These are phyloP conservation scores for Epinotia nisella DNA, from an alignment of 2,888 invertebrate genomes.

Conservation along the genomic window DNA sequence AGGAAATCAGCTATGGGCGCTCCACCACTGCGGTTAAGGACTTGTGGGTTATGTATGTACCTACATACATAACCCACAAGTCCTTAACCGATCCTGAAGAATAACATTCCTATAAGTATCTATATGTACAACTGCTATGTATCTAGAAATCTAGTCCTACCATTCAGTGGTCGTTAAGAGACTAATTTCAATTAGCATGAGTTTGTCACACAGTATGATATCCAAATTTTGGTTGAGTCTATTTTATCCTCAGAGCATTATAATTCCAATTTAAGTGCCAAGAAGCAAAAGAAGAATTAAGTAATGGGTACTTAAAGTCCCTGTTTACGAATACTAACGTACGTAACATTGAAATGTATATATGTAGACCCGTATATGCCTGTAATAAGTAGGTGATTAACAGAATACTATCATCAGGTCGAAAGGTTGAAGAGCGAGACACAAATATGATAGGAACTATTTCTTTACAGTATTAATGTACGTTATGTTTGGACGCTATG, in stretches of 20 bases:
- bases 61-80: background rate
- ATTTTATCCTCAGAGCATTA: conserved; percentile 11
- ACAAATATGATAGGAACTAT: conserved; percentile 21
- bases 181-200: background rate
- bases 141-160: background rate
- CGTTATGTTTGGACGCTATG: conserved; percentile 25
- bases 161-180: background rate
- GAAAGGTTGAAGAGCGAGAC: conserved; percentile 28
- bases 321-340: background rate
- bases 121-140: background rate
- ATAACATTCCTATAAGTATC: background rate
- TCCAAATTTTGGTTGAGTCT: background rate
- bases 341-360: background rate
- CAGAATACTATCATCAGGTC: conserved; percentile 16
- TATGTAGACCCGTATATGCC: background rate
- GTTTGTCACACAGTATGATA: background rate
- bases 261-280: background rate
- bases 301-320: background rate
- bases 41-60: no score
- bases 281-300: background rate
- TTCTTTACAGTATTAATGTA: conserved; percentile 8
- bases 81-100: background rate
- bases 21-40: no score
- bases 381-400: conserved; percentile 8
- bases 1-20: no score